These are phyloP conservation scores for Drosophila meridiana DNA, from an alignment of 2,888 invertebrate genomes.

Conservation along the genomic window DNA sequence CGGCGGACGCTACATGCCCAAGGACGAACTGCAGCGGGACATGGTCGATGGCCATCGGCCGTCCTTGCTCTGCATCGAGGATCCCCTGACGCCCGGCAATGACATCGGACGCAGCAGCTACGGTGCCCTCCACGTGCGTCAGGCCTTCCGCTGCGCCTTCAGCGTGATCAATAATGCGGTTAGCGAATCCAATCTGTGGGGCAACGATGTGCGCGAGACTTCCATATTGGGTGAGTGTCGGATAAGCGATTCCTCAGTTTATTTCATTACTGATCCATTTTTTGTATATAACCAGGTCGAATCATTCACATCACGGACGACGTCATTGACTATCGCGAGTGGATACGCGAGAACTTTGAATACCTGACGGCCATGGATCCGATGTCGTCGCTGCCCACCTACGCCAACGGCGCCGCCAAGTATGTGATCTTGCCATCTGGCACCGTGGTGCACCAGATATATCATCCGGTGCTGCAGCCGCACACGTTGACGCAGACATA, in stretches of 20 bases:
- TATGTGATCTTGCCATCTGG: slow-evolving; percentile 79
- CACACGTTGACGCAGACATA: slow-evolving; percentile 61
- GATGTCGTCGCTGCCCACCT: slow-evolving; percentile 76
- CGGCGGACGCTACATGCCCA: slow-evolving; percentile 96
- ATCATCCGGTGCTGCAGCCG: slow-evolving; percentile 69
- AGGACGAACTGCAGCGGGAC: slow-evolving; percentile 96
- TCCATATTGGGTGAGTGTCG: slow-evolving; percentile 88
- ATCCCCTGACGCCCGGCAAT: slow-evolving; percentile 97
- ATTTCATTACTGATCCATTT: too few relatives aligned
- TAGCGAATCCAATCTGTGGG: slow-evolving; percentile 86
- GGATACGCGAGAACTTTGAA: slow-evolving; percentile 85
- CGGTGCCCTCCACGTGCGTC: slow-evolving; percentile 89
- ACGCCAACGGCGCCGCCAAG: slow-evolving; percentile 69
- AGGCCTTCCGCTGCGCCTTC: slow-evolving; percentile 98
- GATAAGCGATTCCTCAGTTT: too few relatives aligned
- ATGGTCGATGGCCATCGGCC: slow-evolving; percentile 98
- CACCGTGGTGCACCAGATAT: slow-evolving; percentile 72
- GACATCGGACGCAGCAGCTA: slow-evolving; percentile 99
- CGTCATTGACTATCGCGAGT: slow-evolving; percentile 89
- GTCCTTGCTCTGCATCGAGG: slow-evolving; percentile 98
- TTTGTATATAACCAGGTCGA: slow-evolving; percentile 87
- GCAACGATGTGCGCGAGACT: slow-evolving; percentile 87
- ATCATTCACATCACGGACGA: slow-evolving; percentile 97
- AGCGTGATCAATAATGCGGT: slow-evolving; percentile 92
- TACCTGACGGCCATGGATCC: slow-evolving; percentile 80